These are phyloP conservation scores for Troglohyphantes excavatus DNA, from an alignment of 2,888 invertebrate genomes.

Conservation along the genomic window DNA sequence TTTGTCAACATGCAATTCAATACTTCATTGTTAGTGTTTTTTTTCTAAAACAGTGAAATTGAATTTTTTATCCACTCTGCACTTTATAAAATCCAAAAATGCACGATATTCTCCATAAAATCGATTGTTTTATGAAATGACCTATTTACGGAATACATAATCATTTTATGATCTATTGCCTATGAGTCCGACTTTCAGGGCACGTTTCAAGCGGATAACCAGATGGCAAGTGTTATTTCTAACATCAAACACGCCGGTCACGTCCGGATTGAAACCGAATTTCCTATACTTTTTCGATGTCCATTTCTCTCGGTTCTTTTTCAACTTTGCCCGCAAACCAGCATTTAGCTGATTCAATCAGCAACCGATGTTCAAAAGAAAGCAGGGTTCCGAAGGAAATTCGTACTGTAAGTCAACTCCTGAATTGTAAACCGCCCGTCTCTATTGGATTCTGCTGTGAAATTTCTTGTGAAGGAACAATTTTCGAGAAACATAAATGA, in stretches of 20 bases:
- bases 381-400: neutral
- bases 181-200: neutral
- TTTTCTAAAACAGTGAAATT: too few relatives aligned
- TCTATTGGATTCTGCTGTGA: too few relatives aligned
- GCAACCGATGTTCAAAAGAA: slow-evolving; percentile 13
- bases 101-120: too few relatives aligned
- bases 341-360: slow-evolving; percentile 58
- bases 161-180: neutral
- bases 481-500: too few relatives aligned
- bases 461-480: too few relatives aligned
- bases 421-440: neutral
- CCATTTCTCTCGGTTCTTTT: neutral
- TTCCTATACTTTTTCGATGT: neutral
- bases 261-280: slow-evolving; percentile 18
- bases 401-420: neutral
- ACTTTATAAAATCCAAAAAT: too few relatives aligned
- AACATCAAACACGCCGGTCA: slow-evolving; percentile 30
- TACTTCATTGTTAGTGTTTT: too few relatives aligned
- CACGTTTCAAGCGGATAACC: slow-evolving; percentile 38
- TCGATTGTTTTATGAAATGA: too few relatives aligned
- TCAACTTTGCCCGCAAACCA: slow-evolving; percentile 11
- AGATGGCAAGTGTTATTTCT: slow-evolving; percentile 58
- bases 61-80: too few relatives aligned
- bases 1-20: too few relatives aligned
- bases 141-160: too few relatives aligned